Evolutionary conservation across 2,113 vertebrate species (phyloP).

Genomic region (Rana temporaria): DNA sequence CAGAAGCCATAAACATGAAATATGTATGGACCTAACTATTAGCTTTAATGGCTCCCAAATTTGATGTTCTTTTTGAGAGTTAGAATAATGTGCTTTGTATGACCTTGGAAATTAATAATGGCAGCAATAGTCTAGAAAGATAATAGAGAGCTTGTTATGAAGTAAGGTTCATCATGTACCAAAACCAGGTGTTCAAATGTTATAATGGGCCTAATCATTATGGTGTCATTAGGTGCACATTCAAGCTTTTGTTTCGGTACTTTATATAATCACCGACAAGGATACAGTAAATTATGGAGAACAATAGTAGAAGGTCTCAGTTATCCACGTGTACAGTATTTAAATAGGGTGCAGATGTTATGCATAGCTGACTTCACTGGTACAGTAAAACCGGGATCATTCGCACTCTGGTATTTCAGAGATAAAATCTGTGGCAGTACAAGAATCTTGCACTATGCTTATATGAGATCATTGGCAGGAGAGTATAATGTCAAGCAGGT

Average conservation of each 20-base stretch:
- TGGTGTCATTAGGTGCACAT: neutral
- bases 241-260: neutral
- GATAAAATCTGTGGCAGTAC: conserved; percentile 34
- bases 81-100: too few species aligned
- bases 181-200: neutral
- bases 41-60: too few species aligned
- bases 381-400: conserved; percentile 38
- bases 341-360: conserved; percentile 44
- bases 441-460: neutral
- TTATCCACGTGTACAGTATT: conserved; percentile 36
- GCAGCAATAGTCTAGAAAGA: too few species aligned
- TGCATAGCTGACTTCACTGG: conserved; percentile 12
- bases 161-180: neutral
- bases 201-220: neutral
- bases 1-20: too few species aligned
- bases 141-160: neutral
- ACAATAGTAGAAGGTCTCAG: conserved; percentile 13
- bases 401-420: neutral
- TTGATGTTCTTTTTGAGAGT: too few species aligned
- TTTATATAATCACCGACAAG: conserved; percentile 13
- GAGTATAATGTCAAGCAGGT: conserved; percentile 1
- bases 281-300: conserved; percentile 2
- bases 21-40: too few species aligned
- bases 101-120: too few species aligned
- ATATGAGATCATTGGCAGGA: conserved; percentile 1